These are phyloP conservation scores for Falco cherrug DNA, from an alignment of 2,797 vertebrate genomes.

Conservation along the genomic window DNA sequence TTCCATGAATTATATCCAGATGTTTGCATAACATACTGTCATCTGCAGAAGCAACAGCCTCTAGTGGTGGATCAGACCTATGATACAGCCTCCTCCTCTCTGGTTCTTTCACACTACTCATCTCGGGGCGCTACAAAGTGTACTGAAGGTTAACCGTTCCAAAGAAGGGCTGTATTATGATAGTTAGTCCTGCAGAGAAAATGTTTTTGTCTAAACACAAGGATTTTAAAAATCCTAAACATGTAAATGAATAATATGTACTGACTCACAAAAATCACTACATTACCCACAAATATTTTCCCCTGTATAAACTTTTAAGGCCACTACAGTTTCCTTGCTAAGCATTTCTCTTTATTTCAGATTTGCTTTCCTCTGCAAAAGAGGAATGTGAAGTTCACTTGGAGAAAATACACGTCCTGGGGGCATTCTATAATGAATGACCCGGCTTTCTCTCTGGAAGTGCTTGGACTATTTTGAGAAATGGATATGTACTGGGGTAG, in stretches of 20 bases:
- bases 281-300: neutral
- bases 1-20: neutral
- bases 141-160: neutral
- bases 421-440: constrained; percentile 72
- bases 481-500: constrained; percentile 58
- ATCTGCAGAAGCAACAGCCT: neutral
- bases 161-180: neutral
- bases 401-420: constrained; percentile 70
- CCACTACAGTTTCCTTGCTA: constrained; percentile 24
- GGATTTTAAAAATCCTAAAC: neutral
- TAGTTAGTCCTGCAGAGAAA: neutral
- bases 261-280: neutral
- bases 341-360: constrained; percentile 58
- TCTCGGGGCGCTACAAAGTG: neutral
- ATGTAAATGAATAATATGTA: neutral
- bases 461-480: constrained; percentile 74
- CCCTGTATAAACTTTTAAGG: neutral
- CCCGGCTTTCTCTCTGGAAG: constrained; percentile 64
- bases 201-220: neutral
- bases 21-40: neutral
- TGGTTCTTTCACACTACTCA: neutral
- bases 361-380: constrained; percentile 69
- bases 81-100: neutral
- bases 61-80: neutral
- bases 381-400: constrained; percentile 50